Percentiles rank a stretch among this genome's conserved stretches.
Evolutionary conservation across 2,113 vertebrate species (phyloP).

Genomic region (Melanostigma gelatinosum): DNA sequence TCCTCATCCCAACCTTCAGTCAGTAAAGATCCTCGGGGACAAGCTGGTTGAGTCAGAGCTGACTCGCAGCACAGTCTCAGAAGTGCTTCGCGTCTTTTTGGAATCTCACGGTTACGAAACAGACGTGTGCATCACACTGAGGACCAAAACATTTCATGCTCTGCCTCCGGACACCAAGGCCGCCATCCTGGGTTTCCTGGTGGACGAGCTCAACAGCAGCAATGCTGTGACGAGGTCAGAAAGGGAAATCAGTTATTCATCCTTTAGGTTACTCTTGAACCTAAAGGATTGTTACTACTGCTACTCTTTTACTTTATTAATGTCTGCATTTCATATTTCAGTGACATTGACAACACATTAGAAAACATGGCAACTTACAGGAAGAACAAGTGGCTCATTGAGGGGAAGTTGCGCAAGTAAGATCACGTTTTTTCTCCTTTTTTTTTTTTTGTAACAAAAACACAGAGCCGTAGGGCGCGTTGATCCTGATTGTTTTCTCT

Average conservation of each 20-base stretch:
- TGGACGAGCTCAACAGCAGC: slow-evolving; percentile 95
- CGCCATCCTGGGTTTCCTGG: slow-evolving; percentile 89
- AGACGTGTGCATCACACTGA: slow-evolving; percentile 87
- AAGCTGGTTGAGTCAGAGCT: slow-evolving; percentile 91
- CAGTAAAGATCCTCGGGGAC: slow-evolving; percentile 95
- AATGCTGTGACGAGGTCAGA: slow-evolving; percentile 88
- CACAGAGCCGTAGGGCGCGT: no score
- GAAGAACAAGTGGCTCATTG: slow-evolving; percentile 97
- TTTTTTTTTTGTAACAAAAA: not conserved
- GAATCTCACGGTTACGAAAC: slow-evolving; percentile 87
- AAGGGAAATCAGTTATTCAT: not conserved
- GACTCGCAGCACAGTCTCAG: slow-evolving; percentile 91
- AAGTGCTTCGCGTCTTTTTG: slow-evolving; percentile 93
- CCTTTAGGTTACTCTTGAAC: not conserved
- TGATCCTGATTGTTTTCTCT: slow-evolving; percentile 9
- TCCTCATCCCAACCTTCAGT: slow-evolving; percentile 77
- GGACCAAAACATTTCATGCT: slow-evolving; percentile 92
- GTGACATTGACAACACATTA: slow-evolving; percentile 95
- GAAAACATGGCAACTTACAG: slow-evolving; percentile 92
- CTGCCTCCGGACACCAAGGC: slow-evolving; percentile 91
- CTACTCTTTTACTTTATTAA: not conserved
- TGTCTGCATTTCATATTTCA: slow-evolving; percentile 61
- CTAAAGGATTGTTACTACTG: not conserved
- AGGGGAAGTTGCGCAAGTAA: slow-evolving; percentile 94
- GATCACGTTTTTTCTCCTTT: slow-evolving; percentile 24